Evolutionary conservation across 2,113 vertebrate genomes (phyloP), one percentile per base, ranked within the genome.

Genomic region (Centropristis striata): DNA sequence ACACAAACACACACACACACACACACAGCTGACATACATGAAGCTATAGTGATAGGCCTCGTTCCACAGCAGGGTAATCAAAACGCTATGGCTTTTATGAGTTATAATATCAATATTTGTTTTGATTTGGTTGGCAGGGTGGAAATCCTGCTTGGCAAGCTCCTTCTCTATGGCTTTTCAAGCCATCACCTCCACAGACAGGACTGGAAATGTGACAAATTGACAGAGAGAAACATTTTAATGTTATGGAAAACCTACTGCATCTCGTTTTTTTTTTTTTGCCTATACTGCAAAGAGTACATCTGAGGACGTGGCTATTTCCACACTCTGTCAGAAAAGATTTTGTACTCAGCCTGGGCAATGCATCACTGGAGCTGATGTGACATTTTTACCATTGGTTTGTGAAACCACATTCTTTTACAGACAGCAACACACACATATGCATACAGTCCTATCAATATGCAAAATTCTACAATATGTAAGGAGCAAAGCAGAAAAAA

Each of bases 51-150:
- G 14, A 32, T 54, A 66, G 28, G 47, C 15, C 49, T 15, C 2
- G 39, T 42, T 37, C 50, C 39, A 80, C 23, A 66, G 60, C 46
- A 71, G 18, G n/a, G 2, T 71, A 71, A 76, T 84, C 66, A 47
- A 15, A 81, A 66, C 75, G 63, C 61, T 67, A 37, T 54, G 59
- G 32, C 18, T 3, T 59, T 58, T 60, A 64, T 69, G 67, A 80
- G 55, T 76, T 37, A 58, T 41, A 55, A 81, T 79, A 74, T 71
- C n/a, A 82, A 70, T 80, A 71, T 73, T 44, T 72, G 78, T 72
- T 72, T 84, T 50, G 42, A 86, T 82, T 73, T 51, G 32, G 42
- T 47, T 74, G 71, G 44, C 50, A 60, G 57, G 53, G 64, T 69
- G 10, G 9, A 78, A 75, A 53, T 80, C 47, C 59, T 47, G 75